Evolutionary conservation across 2,797 vertebrate species (phyloP).

Genomic region (Sandelia bainsii): DNA sequence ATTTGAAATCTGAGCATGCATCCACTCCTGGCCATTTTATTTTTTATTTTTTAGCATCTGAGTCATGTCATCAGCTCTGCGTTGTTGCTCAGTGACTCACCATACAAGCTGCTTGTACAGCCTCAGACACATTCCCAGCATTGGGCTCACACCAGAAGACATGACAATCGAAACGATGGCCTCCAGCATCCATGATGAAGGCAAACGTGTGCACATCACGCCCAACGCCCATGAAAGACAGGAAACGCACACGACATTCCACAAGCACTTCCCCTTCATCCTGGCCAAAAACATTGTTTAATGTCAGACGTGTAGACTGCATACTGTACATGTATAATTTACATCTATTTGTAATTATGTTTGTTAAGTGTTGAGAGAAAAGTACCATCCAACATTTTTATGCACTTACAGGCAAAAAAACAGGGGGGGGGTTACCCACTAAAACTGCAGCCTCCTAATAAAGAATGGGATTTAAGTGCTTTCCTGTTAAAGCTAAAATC

Average conservation of each 20-base stretch:
- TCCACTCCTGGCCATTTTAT: background rate
- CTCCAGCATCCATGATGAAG: slow-evolving; percentile 97
- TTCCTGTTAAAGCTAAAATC: slow-evolving; percentile 19
- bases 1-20: background rate
- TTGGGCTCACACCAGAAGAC: slow-evolving; percentile 98
- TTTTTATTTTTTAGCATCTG: background rate
- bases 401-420: background rate
- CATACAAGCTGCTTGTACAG: slow-evolving; percentile 98
- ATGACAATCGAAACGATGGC: slow-evolving; percentile 95
- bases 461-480: slow-evolving; percentile 23
- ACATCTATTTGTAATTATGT: background rate
- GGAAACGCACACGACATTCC: slow-evolving; percentile 96
- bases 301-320: background rate
- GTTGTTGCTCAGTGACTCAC: slow-evolving; percentile 81
- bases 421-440: background rate
- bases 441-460: slow-evolving; percentile 24
- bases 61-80: background rate
- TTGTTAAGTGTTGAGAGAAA: background rate
- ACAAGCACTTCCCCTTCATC: slow-evolving; percentile 92
- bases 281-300: slow-evolving; percentile 66
- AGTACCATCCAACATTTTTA: background rate
- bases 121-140: slow-evolving; percentile 93
- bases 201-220: slow-evolving; percentile 93
- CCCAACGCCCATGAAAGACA: slow-evolving; percentile 98
- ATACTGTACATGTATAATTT: background rate